Evolutionary conservation across 2,797 vertebrate genomes (phyloP).

Genomic region (Silurus lanzhouensis): DNA sequence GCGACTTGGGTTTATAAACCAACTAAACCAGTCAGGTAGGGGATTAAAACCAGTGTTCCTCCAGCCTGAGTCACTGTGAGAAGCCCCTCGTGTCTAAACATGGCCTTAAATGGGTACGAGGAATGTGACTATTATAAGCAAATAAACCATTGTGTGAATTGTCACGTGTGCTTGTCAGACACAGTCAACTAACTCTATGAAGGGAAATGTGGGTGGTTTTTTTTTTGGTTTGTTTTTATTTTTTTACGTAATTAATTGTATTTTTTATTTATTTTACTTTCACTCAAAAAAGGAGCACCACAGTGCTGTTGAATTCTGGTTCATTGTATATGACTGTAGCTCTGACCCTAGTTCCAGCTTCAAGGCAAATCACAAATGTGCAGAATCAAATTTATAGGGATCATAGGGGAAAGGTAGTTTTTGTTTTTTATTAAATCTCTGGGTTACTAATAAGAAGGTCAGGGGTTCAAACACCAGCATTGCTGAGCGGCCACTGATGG

Average conservation of each 20-base stretch:
- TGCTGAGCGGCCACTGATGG: no score
- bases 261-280: no score
- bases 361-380: not conserved
- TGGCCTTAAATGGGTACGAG: conserved; percentile 19
- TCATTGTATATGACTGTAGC: not conserved
- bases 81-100: conserved; percentile 23
- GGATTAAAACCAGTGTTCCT: conserved; percentile 11
- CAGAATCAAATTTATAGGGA: no score
- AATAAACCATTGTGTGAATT: not conserved
- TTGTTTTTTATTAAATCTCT: no score
- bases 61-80: not conserved
- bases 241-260: no score
- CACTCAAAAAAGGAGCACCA: not conserved
- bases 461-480: no score
- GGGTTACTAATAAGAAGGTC: no score
- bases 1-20: not conserved
- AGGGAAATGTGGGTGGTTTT: not conserved
- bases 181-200: not conserved
- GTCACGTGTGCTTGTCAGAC: not conserved
- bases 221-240: no score
- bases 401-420: no score
- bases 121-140: not conserved
- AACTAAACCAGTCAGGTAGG: conserved; percentile 8
- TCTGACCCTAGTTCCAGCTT: not conserved
- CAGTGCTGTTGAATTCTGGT: not conserved